These are phyloP conservation scores for Chelon labrosus DNA, from an alignment of 2,797 vertebrate genomes.

Conservation along the genomic window DNA sequence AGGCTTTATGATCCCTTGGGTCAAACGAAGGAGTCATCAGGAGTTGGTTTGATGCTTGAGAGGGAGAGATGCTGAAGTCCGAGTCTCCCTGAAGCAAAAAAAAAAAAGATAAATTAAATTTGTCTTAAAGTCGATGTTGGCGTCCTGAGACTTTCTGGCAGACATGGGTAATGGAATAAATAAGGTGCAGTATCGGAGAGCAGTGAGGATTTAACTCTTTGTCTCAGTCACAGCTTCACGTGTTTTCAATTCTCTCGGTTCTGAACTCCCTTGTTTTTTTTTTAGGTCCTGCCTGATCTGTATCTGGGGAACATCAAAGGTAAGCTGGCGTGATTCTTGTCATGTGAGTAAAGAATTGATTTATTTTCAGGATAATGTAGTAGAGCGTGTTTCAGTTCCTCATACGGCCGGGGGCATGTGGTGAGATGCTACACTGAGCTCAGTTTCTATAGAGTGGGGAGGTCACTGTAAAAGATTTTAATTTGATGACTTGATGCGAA, in stretches of 20 bases:
- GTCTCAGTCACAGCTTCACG: background rate
- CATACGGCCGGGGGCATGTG: slow-evolving; percentile 65
- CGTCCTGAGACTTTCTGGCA: background rate
- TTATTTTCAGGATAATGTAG: slow-evolving; percentile 60
- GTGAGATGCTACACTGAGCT: slow-evolving; percentile 77
- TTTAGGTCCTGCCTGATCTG: slow-evolving; percentile 90
- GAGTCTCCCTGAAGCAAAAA: background rate
- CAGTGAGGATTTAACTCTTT: background rate
- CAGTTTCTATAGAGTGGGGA: slow-evolving; percentile 80
- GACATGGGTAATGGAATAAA: slow-evolving; percentile 83
- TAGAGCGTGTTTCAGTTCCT: slow-evolving; percentile 81
- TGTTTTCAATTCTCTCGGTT: background rate
- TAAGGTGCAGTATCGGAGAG: slow-evolving; percentile 69
- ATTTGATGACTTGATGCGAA: slow-evolving; percentile 31
- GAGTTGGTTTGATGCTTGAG: slow-evolving; percentile 9
- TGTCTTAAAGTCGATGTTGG: background rate
- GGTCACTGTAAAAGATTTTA: slow-evolving; percentile 25
- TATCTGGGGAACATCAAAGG: slow-evolving; percentile 94
- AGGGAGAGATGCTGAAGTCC: background rate
- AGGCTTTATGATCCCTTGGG: slow-evolving; percentile 42
- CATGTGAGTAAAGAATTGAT: slow-evolving; percentile 47
- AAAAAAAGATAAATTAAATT: background rate
- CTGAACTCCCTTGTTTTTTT: background rate
- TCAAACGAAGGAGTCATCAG: slow-evolving; percentile 6
- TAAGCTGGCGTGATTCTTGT: slow-evolving; percentile 62